Base-by-base conservation (phyloP, 2,797 vertebrate genomes). In the Rhadinocentrus ornatus region DNA sequence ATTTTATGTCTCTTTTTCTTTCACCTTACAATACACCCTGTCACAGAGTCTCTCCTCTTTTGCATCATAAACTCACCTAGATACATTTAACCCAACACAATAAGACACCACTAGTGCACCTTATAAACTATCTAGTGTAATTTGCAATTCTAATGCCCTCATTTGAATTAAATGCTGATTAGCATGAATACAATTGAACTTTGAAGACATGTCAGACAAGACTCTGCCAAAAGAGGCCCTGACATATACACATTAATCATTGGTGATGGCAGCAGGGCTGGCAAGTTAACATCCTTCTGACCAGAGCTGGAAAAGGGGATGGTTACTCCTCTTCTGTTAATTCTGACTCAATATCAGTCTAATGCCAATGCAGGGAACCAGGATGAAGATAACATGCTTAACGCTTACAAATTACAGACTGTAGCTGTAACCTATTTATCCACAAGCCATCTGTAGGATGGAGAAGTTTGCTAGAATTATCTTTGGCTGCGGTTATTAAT, bases 141-240 rank as follows among this genome's bases (percentile, higher is more conserved):
- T 95, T 94, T 95, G 94, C 95, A 95, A 95, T 94, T 95, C 93
- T 94, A 95, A 96, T 95, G 76, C 70, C 74, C 94, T 93, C 92
- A 96, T 95, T 95, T 96, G 94, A 96, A 94, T 94, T 91, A 94
- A 94, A 93, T 79, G 86, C 90, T 91, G 89, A 93, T 93, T 93
- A 89, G 84, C 91, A 93, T 94, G 94, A 95, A 93, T 93, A 90
- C 94, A 94, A 94, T 95, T 94, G 91, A 95, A 96, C 93, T 95
- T 95, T 93, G 86, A 84, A 93, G 91, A 95, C 93, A 92, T 72
- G 91, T 93, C 93, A 92, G 92, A 93, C 85, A 89, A 93, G 89
- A 92, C 92, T 89, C 89, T 91, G 91, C 90, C 90, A 93, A 92
- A 94, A 93, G 90, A 87, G 93, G 88, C 88, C 61, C 71, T 59